Evolutionary conservation across 2,113 vertebrate species (phyloP).

Genomic region (Argyrosomus japonicus): DNA sequence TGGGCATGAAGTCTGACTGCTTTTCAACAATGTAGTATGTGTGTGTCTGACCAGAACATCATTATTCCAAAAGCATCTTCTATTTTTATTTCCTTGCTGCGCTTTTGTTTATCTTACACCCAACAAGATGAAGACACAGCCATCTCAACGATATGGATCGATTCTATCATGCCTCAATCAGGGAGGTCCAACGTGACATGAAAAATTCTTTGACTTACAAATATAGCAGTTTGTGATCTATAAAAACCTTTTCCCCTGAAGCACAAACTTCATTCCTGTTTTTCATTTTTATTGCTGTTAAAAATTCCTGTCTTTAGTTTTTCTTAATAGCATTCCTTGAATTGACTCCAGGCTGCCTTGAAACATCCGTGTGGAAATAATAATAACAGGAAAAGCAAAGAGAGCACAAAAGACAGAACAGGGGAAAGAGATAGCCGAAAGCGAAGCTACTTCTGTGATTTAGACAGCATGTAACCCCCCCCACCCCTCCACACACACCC

Average conservation of each 20-base stretch:
- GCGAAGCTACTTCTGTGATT: constrained; percentile 44
- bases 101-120: not conserved
- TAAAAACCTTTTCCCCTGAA: not conserved
- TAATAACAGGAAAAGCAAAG: constrained; percentile 62
- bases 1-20: not conserved
- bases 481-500: not conserved
- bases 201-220: not conserved
- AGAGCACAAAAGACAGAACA: constrained; percentile 44
- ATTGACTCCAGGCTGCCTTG: constrained; percentile 52
- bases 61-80: not conserved
- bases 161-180: not conserved
- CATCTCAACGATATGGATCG: not conserved
- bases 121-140: not conserved
- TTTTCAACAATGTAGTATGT: constrained; percentile 5
- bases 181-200: not conserved
- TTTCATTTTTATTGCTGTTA: constrained; percentile 38
- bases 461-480: constrained; percentile 2
- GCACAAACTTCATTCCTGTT: constrained; percentile 22
- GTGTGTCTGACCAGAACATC: not conserved
- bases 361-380: constrained; percentile 65
- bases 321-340: constrained; percentile 46
- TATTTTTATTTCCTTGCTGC: too few species aligned
- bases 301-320: constrained; percentile 43
- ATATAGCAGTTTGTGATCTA: not conserved
- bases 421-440: constrained; percentile 28